phyloP scores from a whole-genome alignment of 2,113 vertebrate species.

The Verasper variegatus region DNA sequence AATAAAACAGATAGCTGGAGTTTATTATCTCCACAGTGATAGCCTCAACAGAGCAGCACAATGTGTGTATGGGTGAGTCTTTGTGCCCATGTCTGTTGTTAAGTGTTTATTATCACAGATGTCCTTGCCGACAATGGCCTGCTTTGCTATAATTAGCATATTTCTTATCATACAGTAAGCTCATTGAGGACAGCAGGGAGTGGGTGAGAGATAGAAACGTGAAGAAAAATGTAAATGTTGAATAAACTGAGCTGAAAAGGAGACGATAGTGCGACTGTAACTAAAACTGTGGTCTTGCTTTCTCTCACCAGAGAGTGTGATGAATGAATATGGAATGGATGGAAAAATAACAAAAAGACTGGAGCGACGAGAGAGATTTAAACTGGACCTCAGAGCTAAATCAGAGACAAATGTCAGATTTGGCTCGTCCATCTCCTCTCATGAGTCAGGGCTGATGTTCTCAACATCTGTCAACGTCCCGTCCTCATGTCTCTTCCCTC shows the following conservation, averaged over 20 bases:
- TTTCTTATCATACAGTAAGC: conserved; percentile 57
- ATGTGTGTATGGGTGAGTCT: conserved; percentile 17
- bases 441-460: conserved; percentile 31
- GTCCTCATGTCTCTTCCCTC: conserved; percentile 30
- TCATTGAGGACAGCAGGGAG: conserved; percentile 19
- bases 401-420: conserved; percentile 41
- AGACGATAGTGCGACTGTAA: background rate
- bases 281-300: background rate
- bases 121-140: conserved; percentile 37
- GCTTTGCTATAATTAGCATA: conserved; percentile 67
- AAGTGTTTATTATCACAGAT: conserved; percentile 37
- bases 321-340: conserved; percentile 32
- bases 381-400: conserved; percentile 35
- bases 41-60: conserved; percentile 17
- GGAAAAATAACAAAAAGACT: conserved; percentile 23
- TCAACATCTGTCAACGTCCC: conserved; percentile 50
- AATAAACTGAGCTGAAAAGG: background rate
- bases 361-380: conserved; percentile 8
- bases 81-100: conserved; percentile 2
- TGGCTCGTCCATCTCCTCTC: conserved; percentile 25
- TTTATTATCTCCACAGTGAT: conserved; percentile 53
- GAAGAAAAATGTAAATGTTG: background rate
- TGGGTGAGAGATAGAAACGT: conserved; percentile 5
- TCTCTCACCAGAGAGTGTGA: conserved; percentile 8
- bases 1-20: conserved; percentile 15